Evolutionary conservation across 35 echinoderm and acorn worm species (phyloP).

Genomic region (Anneissia japonica): DNA sequence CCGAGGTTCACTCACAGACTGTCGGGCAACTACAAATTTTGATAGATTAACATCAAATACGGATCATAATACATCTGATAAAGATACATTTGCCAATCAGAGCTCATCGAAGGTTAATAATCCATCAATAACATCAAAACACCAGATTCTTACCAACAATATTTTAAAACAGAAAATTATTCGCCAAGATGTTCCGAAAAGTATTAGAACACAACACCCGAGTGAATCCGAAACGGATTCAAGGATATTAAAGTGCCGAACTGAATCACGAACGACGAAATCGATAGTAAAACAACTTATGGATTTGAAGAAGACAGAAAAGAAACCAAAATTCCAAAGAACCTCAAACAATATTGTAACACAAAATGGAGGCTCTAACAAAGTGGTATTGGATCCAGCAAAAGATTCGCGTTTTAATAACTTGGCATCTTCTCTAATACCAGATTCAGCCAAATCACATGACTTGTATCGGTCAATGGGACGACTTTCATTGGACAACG

Average conservation of each 20-base stretch:
- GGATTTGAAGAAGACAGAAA: not conserved
- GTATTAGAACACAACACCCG: too few relatives aligned
- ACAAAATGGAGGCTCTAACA: not conserved
- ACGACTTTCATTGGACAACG: not conserved
- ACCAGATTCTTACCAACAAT: too few relatives aligned
- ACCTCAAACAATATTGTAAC: not conserved
- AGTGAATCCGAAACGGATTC: not conserved
- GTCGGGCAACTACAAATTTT: too few relatives aligned
- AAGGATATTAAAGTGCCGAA: not conserved
- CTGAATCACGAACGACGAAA: not conserved
- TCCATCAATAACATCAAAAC: too few relatives aligned
- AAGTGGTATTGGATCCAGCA: not conserved
- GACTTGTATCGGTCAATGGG: conserved; percentile 36
- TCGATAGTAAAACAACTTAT: not conserved
- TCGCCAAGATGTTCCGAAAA: too few relatives aligned
- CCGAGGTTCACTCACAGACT: too few relatives aligned
- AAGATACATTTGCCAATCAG: too few relatives aligned
- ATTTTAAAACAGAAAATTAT: too few relatives aligned
- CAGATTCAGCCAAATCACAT: conserved; percentile 37
- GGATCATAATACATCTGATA: too few relatives aligned
- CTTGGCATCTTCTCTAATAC: conserved; percentile 30
- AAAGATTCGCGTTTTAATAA: conserved; percentile 50
- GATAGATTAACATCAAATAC: too few relatives aligned
- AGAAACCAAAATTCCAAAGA: not conserved
- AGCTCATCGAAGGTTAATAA: too few relatives aligned